Evolutionary conservation across 2,888 invertebrate species (phyloP), one percentile per base, ranked within the genome.

Genomic region (Drosophila percnosoma): DNA sequence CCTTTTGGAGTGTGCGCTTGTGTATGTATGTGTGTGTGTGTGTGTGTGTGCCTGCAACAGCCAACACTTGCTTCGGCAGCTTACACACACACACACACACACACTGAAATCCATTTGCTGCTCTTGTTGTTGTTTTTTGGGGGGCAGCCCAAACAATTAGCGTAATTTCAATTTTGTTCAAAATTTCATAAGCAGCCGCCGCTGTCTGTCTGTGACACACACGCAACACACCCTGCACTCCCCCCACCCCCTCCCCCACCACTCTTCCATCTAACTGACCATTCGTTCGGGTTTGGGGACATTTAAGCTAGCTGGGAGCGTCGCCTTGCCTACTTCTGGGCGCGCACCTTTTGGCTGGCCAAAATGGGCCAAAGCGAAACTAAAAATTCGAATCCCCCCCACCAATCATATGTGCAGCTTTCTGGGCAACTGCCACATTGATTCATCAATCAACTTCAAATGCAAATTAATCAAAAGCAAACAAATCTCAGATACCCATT

Each of bases 151-250:
- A 88, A 92, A 92, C 92, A 91, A 91, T 91, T 91, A 91, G 91
- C 90, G 90, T 91, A 92, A 91, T 91, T 91, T 92, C 88, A 92
- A 91, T 91, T 91, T 90, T 87, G 90, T 89, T 91, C 83, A 91
- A 91, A 91, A 89, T 91, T 91, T 91, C 83, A 91, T 91, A 90
- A 92, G 89, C 88, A 81, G 63, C 69, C 67, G 61, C 74, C 73
- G 61, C 63, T 64, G 57, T 69, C 59, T 58, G 60, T 55, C 40
- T 53, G 52, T 68, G 52, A 49, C 54, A 54, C 38, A 40, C 49
- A 29, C 48, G 38, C 33, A 38, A 38, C 54, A 36, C 40, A 27
- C 51, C 42, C 31, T 6, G 8, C 27, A 15, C 2, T 10, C 18
- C 8, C 15, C 15, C 13, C 11, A 7, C 2, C 10, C 13, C 27